Percentiles rank a stretch among this genome's conserved stretches.
Conservation (phyloP, 2,888 invertebrate genomes). For the Chloromyia formosa region DNA sequence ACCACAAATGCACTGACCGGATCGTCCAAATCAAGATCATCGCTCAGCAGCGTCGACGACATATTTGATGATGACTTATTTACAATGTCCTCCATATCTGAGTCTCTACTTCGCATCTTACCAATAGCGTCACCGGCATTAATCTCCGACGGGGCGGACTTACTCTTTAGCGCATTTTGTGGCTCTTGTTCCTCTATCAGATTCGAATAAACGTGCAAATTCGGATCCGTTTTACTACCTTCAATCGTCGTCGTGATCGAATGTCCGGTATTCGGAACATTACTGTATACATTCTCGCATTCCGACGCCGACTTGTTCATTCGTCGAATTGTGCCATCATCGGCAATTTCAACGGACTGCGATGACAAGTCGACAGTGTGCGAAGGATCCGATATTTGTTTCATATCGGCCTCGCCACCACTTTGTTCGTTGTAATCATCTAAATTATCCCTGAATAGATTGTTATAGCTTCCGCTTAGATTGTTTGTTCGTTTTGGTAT, state of each 20-base stretch:
- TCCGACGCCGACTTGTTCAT: conserved; percentile 57
- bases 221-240: conserved; percentile 50
- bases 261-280: conserved; percentile 57
- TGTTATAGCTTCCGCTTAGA: conserved; percentile 63
- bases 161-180: background rate
- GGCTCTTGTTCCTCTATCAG: conserved; percentile 58
- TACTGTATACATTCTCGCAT: conserved; percentile 63
- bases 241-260: conserved; percentile 46
- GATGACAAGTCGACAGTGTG: background rate
- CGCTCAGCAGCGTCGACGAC: conserved; percentile 61
- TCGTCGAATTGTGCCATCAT: conserved; percentile 7
- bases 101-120: conserved; percentile 31
- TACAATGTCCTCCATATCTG: conserved; percentile 7
- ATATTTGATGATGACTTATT: conserved; percentile 51
- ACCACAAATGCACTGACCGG: conserved; percentile 62
- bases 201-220: conserved; percentile 63
- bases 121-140: background rate
- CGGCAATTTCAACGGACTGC: background rate
- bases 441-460: conserved; percentile 61
- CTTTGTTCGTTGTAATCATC: conserved; percentile 50
- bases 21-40: conserved; percentile 64
- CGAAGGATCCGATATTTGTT: conserved; percentile 21
- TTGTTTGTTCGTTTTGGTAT: conserved; percentile 54
- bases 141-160: background rate
- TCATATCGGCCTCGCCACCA: conserved; percentile 8